These are phyloP conservation scores for Malurus elegans DNA, from an alignment of 2,113 vertebrate species.

Conservation along the genomic window DNA sequence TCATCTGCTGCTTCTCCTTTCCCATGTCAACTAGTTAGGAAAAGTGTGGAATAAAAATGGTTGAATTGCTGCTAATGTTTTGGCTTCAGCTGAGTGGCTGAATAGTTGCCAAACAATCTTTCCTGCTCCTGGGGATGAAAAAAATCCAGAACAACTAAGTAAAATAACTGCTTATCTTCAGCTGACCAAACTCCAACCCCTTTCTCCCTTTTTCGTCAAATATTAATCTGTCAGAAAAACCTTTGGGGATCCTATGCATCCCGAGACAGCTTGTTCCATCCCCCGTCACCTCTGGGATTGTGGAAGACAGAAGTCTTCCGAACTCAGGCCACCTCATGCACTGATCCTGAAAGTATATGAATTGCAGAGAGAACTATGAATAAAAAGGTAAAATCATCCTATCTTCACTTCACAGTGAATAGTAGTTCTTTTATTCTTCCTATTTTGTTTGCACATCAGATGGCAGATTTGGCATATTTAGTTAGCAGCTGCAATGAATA, in stretches of 20 bases:
- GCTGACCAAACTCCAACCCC: not conserved
- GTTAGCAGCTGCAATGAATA: not conserved
- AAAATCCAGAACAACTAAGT: not conserved
- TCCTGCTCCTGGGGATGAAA: not conserved
- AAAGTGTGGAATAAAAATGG: not conserved
- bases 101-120: not conserved
- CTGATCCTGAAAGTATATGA: not conserved
- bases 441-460: not conserved
- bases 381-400: not conserved
- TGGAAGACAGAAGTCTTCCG: not conserved
- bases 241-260: not conserved
- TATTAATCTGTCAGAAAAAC: not conserved
- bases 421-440: not conserved
- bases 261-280: not conserved
- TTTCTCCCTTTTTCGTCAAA: not conserved
- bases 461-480: not conserved
- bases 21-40: slow-evolving; percentile 7
- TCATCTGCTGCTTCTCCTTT: slow-evolving; percentile 10
- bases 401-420: not conserved
- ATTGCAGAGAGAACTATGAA: not conserved
- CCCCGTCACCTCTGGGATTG: not conserved
- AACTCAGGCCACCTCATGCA: not conserved
- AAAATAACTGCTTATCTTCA: not conserved
- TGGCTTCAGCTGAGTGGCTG: not conserved
- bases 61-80: not conserved